Evolutionary conservation across 2,113 vertebrate genomes (phyloP).

Genomic region (Vanacampus margaritifer): DNA sequence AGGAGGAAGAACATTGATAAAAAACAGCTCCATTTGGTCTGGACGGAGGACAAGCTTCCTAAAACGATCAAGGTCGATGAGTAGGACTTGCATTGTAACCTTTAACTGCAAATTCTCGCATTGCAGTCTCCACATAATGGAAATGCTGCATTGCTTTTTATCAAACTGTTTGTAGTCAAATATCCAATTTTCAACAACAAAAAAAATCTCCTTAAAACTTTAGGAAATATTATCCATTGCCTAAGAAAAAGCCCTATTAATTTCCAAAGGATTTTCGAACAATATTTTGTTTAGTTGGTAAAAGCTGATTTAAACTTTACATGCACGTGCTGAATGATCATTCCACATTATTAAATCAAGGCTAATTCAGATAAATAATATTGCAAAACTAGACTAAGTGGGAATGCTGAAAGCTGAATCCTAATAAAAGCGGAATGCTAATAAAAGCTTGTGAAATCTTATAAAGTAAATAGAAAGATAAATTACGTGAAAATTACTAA

Average conservation of each 20-base stretch:
- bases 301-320: too few relatives aligned
- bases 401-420: too few relatives aligned
- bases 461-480: too few relatives aligned
- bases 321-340: too few relatives aligned
- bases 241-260: not conserved
- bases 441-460: too few relatives aligned
- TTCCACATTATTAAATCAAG: not conserved
- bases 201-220: not conserved
- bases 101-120: slow-evolving; percentile 2
- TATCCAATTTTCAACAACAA: not conserved
- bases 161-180: not conserved
- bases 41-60: slow-evolving; percentile 30
- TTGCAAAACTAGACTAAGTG: too few relatives aligned
- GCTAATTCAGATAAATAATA: too few relatives aligned
- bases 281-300: too few relatives aligned
- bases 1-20: slow-evolving; percentile 36
- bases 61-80: slow-evolving; percentile 10
- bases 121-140: not conserved
- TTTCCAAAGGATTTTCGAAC: not conserved
- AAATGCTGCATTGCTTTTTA: not conserved
- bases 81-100: slow-evolving; percentile 4
- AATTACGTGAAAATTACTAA: too few relatives aligned
- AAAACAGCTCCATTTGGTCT: slow-evolving; percentile 19
- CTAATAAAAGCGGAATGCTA: too few relatives aligned
- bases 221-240: not conserved